Base-by-base conservation (phyloP, 2,113 vertebrate species). In the Eulacestoma nigropectus region DNA sequence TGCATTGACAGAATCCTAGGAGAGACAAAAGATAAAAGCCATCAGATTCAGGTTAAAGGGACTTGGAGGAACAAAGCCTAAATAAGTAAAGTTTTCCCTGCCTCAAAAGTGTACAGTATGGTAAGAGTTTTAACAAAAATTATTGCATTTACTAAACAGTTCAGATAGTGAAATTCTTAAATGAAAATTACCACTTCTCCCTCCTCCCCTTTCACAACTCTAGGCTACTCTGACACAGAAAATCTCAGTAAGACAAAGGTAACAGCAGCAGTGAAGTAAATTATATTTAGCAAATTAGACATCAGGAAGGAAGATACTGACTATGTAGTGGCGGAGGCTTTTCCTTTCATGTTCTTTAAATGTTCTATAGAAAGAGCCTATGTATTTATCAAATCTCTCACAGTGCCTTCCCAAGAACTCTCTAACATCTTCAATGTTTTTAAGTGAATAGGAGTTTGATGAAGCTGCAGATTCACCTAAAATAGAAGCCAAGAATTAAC, bases 321-420 rank as follows among this genome's bases (percentile, higher is more conserved):
- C 99, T 96, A 99, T 99, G 98, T 99, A 99, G 90, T 99, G 98
- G 19, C 99, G 98, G 11, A 99, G 98, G 81, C 98, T 99, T 95
- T 99, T 99, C 73, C 98, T 98, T 96, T 99, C 99, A 9, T 99
- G 98, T 49, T 99, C 99, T 87, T 98, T 99, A 95, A 99, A 99
- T 1, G 97, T 93, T 84, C 98, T 98, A 30, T 98, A 97, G 98
- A 99, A 99, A 77, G 97, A 96, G 10, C 97, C 93, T 83, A 99
- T 97, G 84, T 98, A 97, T 94, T 98, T 98, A 97, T 99, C 99
- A 96, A 99, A 98, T 95, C 98, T 99, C 93, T 98, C 99, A 3
- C 97, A 93, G 39, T 99, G 98, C 81, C 98, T 98, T 88, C 99
- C 99, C 97, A 99, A 95, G 94, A 99, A 99, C 78, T 99, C 98